Evolutionary conservation across 1,140 invertebrate genomes (phyloP).

Genomic region (Meteorus sp.): DNA sequence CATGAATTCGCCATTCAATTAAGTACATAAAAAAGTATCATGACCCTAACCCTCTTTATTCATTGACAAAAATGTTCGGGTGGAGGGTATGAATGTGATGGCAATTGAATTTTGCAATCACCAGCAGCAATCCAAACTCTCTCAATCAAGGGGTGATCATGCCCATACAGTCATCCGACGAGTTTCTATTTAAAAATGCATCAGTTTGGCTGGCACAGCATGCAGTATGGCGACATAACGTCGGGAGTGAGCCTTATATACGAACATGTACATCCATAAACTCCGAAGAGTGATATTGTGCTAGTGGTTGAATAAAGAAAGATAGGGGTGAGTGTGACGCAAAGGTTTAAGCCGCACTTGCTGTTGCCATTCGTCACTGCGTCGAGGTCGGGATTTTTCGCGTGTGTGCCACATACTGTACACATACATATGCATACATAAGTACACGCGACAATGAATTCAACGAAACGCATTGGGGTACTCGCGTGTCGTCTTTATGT

Average conservation of each 20-base stretch:
- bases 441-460: not conserved
- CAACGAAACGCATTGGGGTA: not conserved
- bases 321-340: slow-evolving; percentile 17
- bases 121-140: not conserved
- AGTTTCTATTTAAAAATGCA: slow-evolving; percentile 14
- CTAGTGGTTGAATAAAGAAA: slow-evolving; percentile 17
- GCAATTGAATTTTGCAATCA: slow-evolving; percentile 11
- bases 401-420: not conserved
- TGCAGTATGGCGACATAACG: not conserved
- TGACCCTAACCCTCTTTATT: no score
- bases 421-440: no score
- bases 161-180: not conserved
- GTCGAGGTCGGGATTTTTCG: slow-evolving; percentile 12
- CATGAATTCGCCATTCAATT: no score
- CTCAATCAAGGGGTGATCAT: slow-evolving; percentile 5
- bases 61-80: no score
- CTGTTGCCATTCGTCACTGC: slow-evolving; percentile 28
- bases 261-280: not conserved
- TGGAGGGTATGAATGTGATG: no score
- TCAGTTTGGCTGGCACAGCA: not conserved
- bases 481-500: slow-evolving; percentile 11
- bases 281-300: not conserved
- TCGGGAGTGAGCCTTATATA: not conserved
- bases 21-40: no score
- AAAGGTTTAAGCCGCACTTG: slow-evolving; percentile 28